A percentile compares a stretch with the other conserved stretches of the same genome.
These are phyloP conservation scores for Cosmia pyralina DNA, from an alignment of 2,888 invertebrate species.

Conservation along the genomic window DNA sequence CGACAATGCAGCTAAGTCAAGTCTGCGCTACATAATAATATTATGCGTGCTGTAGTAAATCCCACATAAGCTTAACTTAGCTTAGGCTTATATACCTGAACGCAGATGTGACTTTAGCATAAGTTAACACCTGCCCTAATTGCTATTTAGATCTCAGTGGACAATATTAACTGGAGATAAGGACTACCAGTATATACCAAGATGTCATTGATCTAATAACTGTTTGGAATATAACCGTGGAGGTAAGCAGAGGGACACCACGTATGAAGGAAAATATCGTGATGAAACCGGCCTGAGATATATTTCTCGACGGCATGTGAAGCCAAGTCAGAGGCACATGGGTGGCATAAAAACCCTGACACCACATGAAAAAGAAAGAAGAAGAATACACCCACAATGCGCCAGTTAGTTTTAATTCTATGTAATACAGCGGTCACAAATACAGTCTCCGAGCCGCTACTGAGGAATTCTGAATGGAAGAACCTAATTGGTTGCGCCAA, in stretches of 20 bases:
- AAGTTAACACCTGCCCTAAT: constrained; percentile 24
- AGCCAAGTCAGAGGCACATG: no score
- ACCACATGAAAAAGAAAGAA: no score
- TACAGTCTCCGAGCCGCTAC: neutral
- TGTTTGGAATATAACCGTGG: no score
- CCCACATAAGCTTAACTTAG: constrained; percentile 14
- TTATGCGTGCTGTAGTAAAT: constrained; percentile 21
- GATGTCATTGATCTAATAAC: no score
- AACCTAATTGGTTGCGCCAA: no score
- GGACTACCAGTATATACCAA: neutral
- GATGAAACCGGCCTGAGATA: no score
- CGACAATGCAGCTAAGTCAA: constrained; percentile 8
- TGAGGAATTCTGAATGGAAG: neutral
- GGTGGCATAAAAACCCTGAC: no score
- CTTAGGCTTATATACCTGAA: constrained; percentile 15
- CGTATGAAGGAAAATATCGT: no score
- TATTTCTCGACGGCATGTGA: no score
- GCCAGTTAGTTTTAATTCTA: neutral
- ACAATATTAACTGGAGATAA: neutral
- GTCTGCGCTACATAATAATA: neutral
- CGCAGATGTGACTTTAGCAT: constrained; percentile 34
- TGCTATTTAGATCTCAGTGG: neutral
- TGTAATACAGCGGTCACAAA: neutral
- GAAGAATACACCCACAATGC: no score
- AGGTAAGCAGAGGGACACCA: no score